Evolutionary conservation across 1,140 invertebrate genomes (phyloP), one percentile per base, ranked within the genome.

Genomic region (Danaus plexippus): DNA sequence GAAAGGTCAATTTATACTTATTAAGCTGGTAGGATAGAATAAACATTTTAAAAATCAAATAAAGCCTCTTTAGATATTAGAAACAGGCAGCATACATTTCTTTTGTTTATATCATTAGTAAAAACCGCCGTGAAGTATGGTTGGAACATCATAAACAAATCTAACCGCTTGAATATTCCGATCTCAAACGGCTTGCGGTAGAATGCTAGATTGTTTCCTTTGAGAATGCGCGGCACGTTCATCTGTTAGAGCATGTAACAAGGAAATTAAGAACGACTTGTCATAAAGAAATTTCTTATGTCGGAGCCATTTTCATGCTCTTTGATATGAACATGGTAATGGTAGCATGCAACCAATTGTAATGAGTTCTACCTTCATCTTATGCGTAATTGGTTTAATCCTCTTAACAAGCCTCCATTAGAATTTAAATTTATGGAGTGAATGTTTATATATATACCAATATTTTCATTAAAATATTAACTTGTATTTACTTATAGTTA

Each of bases 141-240:
- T 63, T 60, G 52, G 51, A 64, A 61, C 53, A 61, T 64, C 58
- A 63, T 61, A 64, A 64, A 64, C 65, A 67, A 47, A 61, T 54
- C 47, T 63, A 49, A 53, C 61, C 47, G 49, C 52, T 64, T 53
- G 53, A 49, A 66, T 58, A 60, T 59, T 51, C 49, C 54, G 54
- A 67, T 61, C 47, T 64, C 49, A 59, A 64, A 67, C 54, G 62
- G 57, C 62, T 61, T 66, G 67, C 56, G 67, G 67, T 57, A 52
- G 54, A 54, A 59, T 62, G 58, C 47, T 61, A 63, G 61, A 69
- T 69, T 69, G 64, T 61, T 69, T 69, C 61, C 67, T 69, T 66
- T 59, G 59, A 59, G 61, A 47, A 69, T 69, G 57, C 67, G 43
- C 44, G 49, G 53, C 56, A 64, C 56, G 65, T 60, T 57, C 45